These are phyloP conservation scores for Rhinophrynus dorsalis DNA, from an alignment of 2,797 vertebrate genomes.

Conservation along the genomic window DNA sequence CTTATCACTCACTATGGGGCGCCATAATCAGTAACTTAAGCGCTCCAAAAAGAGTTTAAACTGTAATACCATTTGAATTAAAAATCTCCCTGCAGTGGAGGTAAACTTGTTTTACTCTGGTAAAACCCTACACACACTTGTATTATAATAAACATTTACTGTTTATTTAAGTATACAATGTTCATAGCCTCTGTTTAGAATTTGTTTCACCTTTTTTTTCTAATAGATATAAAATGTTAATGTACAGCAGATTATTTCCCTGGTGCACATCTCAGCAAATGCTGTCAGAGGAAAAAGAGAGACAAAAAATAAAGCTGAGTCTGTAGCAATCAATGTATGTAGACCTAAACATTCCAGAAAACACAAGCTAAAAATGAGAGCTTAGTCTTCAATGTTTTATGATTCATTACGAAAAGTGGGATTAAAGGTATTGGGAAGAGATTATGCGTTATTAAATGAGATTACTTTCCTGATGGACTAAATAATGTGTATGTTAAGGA, in stretches of 20 bases:
- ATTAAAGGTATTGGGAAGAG: slow-evolving; percentile 4
- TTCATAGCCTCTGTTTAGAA: background rate
- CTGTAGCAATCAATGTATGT: slow-evolving; percentile 1
- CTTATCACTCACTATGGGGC: too few relatives aligned
- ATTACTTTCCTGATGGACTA: slow-evolving; percentile 8
- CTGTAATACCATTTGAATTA: too few relatives aligned
- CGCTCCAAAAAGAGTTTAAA: too few relatives aligned
- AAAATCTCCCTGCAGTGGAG: too few relatives aligned
- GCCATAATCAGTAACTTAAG: too few relatives aligned
- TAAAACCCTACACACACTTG: too few relatives aligned
- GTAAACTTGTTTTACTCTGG: too few relatives aligned
- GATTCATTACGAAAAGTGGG: background rate
- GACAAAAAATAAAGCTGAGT: slow-evolving; percentile 2
- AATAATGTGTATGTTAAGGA: background rate
- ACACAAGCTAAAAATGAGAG: slow-evolving; percentile 4
- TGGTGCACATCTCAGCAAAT: slow-evolving; percentile 9
- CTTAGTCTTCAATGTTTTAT: background rate
- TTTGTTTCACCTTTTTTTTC: slow-evolving; percentile 7
- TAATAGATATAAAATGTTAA: slow-evolving; percentile 21
- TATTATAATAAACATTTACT: background rate
- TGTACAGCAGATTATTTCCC: slow-evolving; percentile 24
- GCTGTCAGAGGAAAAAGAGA: background rate
- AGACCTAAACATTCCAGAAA: background rate
- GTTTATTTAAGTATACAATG: background rate
- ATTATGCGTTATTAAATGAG: background rate